phyloP scores from a whole-genome alignment of 2,797 vertebrate species.

The Odontamblyopus lacepedii region DNA sequence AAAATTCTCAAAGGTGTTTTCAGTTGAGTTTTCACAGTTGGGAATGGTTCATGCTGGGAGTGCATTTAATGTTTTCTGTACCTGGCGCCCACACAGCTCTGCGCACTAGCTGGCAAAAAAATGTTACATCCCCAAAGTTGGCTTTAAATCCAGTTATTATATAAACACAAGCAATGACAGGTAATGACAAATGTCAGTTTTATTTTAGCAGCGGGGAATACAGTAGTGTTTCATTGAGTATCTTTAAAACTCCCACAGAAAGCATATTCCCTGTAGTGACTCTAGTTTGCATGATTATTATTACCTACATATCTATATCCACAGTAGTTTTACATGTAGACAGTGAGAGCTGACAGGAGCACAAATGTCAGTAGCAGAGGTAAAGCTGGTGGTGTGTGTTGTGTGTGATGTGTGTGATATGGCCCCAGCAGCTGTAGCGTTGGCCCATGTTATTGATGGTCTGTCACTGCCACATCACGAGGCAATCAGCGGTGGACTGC shows the following conservation, averaged over 20 bases:
- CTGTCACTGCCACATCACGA: conserved; percentile 29
- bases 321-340: conserved; percentile 4
- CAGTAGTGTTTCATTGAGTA: neutral
- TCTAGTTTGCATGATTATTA: neutral
- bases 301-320: neutral
- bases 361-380: conserved; percentile 18
- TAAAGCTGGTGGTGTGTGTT: conserved; percentile 20
- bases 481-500: conserved; percentile 35
- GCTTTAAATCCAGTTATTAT: neutral
- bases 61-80: conserved; percentile 4
- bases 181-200: conserved; percentile 1
- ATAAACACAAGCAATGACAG: neutral
- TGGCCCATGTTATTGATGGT: conserved; percentile 37
- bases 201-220: neutral
- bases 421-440: conserved; percentile 27
- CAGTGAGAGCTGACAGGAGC: conserved; percentile 6
- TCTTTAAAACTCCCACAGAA: neutral
- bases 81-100: neutral
- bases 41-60: neutral
- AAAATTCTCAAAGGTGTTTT: conserved; percentile 6
- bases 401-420: conserved; percentile 7
- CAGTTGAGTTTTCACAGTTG: conserved; percentile 11
- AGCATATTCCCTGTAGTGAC: neutral
- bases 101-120: neutral
- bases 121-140: conserved; percentile 2